A percentile compares a stretch with the other conserved stretches of the same genome.
These are phyloP conservation scores for Branchipolynoe longqiensis DNA, from an alignment of 2,888 invertebrate genomes.

Conservation along the genomic window DNA sequence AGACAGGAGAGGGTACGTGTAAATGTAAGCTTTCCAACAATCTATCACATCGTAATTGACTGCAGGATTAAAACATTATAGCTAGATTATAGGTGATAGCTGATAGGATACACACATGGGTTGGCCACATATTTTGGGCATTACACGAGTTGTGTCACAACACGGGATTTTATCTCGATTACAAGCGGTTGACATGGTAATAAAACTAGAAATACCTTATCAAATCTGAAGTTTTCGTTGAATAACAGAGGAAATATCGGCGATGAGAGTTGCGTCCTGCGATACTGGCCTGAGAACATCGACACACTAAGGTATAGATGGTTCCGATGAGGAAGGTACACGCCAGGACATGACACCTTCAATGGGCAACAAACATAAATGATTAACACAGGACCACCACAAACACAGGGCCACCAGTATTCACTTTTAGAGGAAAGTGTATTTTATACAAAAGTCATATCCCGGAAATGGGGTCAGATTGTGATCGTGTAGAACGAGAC, in stretches of 20 bases:
- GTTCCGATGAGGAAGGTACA: conserved; percentile 91
- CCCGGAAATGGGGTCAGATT: too few species aligned
- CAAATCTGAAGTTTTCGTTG: conserved; percentile 88
- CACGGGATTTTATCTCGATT: too few species aligned
- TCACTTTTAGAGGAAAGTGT: too few species aligned
- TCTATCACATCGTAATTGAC: not conserved
- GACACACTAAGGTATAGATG: conserved; percentile 87
- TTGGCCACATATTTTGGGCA: too few species aligned
- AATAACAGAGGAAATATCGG: conserved; percentile 88
- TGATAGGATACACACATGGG: too few species aligned
- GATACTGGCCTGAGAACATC: conserved; percentile 86
- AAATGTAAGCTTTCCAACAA: too few species aligned
- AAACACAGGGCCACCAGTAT: too few species aligned
- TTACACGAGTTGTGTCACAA: too few species aligned
- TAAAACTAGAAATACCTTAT: conserved; percentile 83
- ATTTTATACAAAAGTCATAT: too few species aligned
- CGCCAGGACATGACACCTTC: conserved; percentile 90
- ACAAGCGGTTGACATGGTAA: not conserved
- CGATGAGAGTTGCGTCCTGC: conserved; percentile 86
- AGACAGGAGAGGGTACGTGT: not conserved
- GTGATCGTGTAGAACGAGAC: too few species aligned
- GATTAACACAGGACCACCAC: too few species aligned
- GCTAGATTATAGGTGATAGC: not conserved
- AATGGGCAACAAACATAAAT: too few species aligned
- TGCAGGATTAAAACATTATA: not conserved